Evolutionary conservation across 2,797 vertebrate genomes (phyloP), one percentile per base, ranked within the genome.

Genomic region (Enteromius radiatus): DNA sequence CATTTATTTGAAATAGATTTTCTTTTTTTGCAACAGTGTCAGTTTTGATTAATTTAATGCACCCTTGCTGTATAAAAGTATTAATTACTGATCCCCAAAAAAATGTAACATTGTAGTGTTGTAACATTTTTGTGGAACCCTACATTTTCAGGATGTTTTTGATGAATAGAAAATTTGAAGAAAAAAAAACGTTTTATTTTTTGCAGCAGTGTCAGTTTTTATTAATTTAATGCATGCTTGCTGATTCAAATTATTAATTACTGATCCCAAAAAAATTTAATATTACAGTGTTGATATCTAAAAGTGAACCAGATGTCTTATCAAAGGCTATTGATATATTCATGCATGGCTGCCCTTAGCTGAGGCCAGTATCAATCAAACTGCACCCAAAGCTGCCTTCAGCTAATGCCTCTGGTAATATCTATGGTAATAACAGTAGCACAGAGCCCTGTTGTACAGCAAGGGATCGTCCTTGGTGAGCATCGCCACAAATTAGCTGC

Each of bases 401-500:
- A 83, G 81, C 64, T 77, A 67, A 77, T 70, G 64, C 65, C 45
- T 75, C 7, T 83, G 76, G 84, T 86, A 76, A 83, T 80, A 81
- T 84, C 54, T 83, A 64, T 80, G 77, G 54, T 81, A 86, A 80
- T 83, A 77, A 83, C 71, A 84, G 63, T 80, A 71, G 36, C 77
- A 65, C 77, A 71, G 52, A 77, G 54, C 19, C 21, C 74, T 77
- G 6, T 45, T 69, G 52, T 38, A 83, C 38, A 83, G 17, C 63
- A n/a, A 56, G 61, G 52, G 12, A 56, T 67, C 45, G 4, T 80
- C 80, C 80, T 84, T 77, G 65, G 77, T 80, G 77, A 81, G 36
- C 45, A 86, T 77, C 56, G 45, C 8, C 64, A 83, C 63, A 83
- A 84, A 83, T 76, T n/a, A 83, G 75, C 47, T 67, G 68, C 61